Conservation (phyloP, 2,888 invertebrate genomes). For the Chrysina gloriosa region DNA sequence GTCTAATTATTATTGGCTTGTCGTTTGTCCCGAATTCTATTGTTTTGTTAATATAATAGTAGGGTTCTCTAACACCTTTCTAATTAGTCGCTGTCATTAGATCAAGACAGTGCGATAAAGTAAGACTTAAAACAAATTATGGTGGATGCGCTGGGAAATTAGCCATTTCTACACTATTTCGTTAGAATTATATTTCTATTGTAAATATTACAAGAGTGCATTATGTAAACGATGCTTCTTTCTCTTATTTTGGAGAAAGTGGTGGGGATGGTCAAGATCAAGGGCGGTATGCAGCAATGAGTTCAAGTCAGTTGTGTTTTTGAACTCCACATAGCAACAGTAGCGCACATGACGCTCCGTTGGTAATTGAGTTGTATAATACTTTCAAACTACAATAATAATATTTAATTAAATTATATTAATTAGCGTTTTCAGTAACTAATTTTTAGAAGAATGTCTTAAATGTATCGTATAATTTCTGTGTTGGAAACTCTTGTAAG, state of each 20-base stretch:
- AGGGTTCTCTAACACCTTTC: no score
- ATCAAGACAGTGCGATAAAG: no score
- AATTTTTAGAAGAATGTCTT: no score
- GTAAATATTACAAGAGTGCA: not conserved
- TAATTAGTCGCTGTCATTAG: no score
- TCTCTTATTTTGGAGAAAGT: not conserved
- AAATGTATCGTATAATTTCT: not conserved
- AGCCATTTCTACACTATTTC: not conserved
- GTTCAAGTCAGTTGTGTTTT: conserved; percentile 3
- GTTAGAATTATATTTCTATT: not conserved
- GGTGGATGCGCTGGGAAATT: conserved; percentile 10
- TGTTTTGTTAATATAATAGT: no score
- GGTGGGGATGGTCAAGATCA: conserved; percentile 24
- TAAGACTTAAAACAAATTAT: no score
- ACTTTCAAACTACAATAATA: no score
- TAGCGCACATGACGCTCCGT: not conserved
- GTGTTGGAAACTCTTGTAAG: not conserved
- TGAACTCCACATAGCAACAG: not conserved
- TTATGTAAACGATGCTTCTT: no score
- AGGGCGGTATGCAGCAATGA: conserved; percentile 4
- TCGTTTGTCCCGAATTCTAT: no score
- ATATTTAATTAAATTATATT: no score
- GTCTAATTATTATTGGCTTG: no score
- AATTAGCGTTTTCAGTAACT: no score
- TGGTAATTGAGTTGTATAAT: not conserved